phyloP scores from a whole-genome alignment of 1,140 invertebrate genomes.

The Megalopta genalis region DNA sequence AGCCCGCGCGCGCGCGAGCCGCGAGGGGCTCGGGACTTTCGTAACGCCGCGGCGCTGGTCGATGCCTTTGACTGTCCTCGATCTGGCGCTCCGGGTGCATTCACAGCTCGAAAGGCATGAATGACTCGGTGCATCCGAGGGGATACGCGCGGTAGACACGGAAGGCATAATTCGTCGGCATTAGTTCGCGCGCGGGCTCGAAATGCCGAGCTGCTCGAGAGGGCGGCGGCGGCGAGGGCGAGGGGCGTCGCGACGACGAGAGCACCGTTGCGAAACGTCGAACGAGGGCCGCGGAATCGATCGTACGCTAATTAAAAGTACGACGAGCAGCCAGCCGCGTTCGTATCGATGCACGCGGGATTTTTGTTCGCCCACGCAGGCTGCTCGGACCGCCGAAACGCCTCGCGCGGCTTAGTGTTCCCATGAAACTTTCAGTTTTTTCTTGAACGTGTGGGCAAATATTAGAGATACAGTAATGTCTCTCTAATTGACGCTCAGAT shows the following conservation, averaged over 20 bases:
- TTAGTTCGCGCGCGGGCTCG: conserved; percentile 34
- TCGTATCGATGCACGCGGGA: conserved; percentile 46
- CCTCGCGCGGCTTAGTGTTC: too few species aligned
- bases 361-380: conserved; percentile 39
- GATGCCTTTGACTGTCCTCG: conserved; percentile 36
- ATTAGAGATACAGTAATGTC: too few species aligned
- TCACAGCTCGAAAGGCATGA: not conserved
- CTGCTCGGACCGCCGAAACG: conserved; percentile 43
- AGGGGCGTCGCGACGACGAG: not conserved
- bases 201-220: conserved; percentile 35
- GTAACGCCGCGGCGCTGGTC: not conserved
- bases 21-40: too few species aligned
- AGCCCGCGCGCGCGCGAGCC: not conserved
- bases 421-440: too few species aligned
- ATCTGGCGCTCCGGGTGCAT: conserved; percentile 15
- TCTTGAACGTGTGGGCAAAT: too few species aligned
- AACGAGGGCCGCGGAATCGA: conserved; percentile 27
- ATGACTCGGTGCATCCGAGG: conserved; percentile 5
- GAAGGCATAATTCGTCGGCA: not conserved
- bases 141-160: not conserved
- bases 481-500: too few species aligned
- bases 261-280: conserved; percentile 44
- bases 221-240: not conserved
- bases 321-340: not conserved
- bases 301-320: conserved; percentile 62